Evolutionary conservation across 2,888 invertebrate genomes (phyloP).

Genomic region (Doris montereyensis): DNA sequence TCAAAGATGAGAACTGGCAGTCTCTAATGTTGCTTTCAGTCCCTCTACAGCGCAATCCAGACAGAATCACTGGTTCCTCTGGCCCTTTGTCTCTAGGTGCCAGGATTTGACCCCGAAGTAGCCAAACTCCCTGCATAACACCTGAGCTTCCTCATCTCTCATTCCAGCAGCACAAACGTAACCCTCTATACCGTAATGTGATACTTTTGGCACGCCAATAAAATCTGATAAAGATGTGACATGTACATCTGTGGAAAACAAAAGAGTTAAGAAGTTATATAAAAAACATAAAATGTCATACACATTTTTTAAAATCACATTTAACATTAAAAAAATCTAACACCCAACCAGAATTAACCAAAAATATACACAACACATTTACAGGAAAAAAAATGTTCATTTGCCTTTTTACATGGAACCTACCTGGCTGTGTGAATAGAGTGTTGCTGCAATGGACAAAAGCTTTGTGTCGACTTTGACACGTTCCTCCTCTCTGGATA

Average conservation of each 20-base stretch:
- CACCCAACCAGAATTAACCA: too few species aligned
- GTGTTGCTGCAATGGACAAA: conserved; percentile 34
- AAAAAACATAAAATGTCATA: too few species aligned
- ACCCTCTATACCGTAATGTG: conserved; percentile 68
- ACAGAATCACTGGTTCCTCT: conserved; percentile 13
- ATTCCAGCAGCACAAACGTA: conserved; percentile 61
- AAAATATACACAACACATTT: too few species aligned
- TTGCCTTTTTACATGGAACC: too few species aligned
- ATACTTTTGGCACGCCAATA: conserved; percentile 51
- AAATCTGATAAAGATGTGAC: conserved; percentile 38
- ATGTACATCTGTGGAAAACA: too few species aligned
- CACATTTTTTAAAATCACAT: too few species aligned
- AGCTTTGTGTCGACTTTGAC: conserved; percentile 11
- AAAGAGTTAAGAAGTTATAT: too few species aligned
- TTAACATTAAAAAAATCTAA: too few species aligned
- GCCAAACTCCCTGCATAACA: conserved; percentile 76
- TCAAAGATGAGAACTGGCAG: conserved; percentile 42
- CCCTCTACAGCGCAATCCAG: conserved; percentile 48
- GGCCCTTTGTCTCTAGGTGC: background rate
- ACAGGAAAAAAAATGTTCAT: too few species aligned
- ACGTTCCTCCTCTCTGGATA: background rate
- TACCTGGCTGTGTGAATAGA: conserved; percentile 6
- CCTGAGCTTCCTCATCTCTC: conserved; percentile 74
- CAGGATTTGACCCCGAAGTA: conserved; percentile 13
- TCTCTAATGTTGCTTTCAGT: conserved; percentile 48